These are phyloP conservation scores for Temnothorax longispinosus DNA, from an alignment of 1,140 invertebrate genomes.

Conservation along the genomic window DNA sequence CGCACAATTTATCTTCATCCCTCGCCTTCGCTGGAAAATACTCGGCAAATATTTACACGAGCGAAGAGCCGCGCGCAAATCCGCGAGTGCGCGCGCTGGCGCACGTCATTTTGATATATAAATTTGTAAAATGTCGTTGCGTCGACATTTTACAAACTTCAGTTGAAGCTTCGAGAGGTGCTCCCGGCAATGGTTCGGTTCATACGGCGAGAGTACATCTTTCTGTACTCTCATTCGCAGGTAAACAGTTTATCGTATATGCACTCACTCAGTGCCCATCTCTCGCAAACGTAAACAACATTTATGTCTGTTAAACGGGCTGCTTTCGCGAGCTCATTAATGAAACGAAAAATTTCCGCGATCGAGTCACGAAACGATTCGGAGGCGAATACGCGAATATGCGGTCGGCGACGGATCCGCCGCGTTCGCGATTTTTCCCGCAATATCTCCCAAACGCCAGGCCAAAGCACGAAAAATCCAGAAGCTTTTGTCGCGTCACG, in stretches of 20 bases:
- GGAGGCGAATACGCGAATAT: background rate
- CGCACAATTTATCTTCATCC: conserved; percentile 55
- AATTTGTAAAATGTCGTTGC: conserved; percentile 39
- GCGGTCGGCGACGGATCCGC: conserved; percentile 30
- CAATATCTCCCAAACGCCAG: conserved; percentile 30
- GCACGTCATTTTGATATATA: conserved; percentile 54
- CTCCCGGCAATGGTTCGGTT: no score
- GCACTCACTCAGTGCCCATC: background rate
- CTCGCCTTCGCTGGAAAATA: background rate
- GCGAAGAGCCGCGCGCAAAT: background rate
- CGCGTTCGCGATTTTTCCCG: conserved; percentile 46
- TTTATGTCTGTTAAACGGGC: conserved; percentile 22
- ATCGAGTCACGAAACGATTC: background rate
- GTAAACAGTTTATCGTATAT: conserved; percentile 37
- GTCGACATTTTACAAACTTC: background rate
- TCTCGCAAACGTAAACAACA: conserved; percentile 5
- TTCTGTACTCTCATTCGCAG: background rate
- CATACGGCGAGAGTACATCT: background rate
- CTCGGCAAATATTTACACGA: conserved; percentile 28
- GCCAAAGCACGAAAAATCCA: conserved; percentile 40
- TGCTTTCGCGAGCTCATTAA: background rate
- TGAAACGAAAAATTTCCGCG: background rate
- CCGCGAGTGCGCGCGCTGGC: background rate
- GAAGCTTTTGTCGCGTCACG: conserved; percentile 57
- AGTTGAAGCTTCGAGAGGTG: background rate